These are phyloP conservation scores for Ylistrum balloti DNA, from an alignment of 1,140 invertebrate genomes.

Conservation along the genomic window DNA sequence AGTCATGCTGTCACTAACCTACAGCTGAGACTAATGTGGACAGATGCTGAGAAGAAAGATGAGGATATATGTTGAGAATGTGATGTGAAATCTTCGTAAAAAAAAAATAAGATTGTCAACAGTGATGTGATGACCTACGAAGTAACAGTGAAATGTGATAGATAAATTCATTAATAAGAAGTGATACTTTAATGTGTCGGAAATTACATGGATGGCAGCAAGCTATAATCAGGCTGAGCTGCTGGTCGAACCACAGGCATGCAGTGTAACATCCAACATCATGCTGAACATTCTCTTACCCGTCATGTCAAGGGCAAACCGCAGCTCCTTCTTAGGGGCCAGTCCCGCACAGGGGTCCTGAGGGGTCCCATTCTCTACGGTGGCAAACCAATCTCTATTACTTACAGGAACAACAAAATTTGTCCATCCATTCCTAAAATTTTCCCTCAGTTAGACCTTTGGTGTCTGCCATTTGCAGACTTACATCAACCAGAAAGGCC, in stretches of 20 bases:
- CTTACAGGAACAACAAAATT: neutral
- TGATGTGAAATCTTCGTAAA: neutral
- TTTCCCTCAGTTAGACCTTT: neutral
- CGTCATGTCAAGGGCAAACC: neutral
- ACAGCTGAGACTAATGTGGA: neutral
- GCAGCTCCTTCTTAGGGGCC: slow-evolving; percentile 22
- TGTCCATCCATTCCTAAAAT: neutral
- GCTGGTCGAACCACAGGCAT: neutral
- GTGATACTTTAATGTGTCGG: neutral
- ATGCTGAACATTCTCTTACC: neutral
- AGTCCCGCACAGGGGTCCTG: slow-evolving; percentile 28
- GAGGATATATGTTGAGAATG: neutral
- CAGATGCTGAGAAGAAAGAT: neutral
- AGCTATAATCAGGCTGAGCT: neutral
- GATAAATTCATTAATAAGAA: neutral
- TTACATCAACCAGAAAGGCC: too few species aligned
- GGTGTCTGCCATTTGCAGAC: too few species aligned
- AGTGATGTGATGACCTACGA: neutral
- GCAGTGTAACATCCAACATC: slow-evolving; percentile 25
- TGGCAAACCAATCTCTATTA: slow-evolving; percentile 22
- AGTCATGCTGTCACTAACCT: neutral
- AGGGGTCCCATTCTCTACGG: slow-evolving; percentile 27
- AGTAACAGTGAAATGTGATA: slow-evolving; percentile 1
- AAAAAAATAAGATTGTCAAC: neutral
- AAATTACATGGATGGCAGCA: neutral